A percentile compares a stretch with the other conserved stretches of the same genome.
Conservation (phyloP, 2,888 invertebrate species). For the Agriopis marginaria region DNA sequence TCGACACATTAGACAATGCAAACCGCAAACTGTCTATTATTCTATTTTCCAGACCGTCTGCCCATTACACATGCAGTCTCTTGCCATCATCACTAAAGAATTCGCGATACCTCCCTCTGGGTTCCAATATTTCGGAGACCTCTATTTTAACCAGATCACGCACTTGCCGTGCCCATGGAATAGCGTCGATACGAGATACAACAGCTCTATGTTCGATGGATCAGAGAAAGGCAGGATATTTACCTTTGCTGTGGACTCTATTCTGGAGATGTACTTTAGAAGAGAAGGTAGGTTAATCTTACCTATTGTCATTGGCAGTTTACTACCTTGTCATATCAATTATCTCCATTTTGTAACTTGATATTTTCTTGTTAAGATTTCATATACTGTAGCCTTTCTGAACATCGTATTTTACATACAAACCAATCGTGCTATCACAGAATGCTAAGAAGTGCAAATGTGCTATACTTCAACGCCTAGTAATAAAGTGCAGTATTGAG, state of each 20-base stretch:
- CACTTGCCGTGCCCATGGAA: conserved; percentile 81
- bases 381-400: not conserved
- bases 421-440: not conserved
- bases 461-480: not conserved
- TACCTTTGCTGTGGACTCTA: conserved; percentile 79
- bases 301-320: not conserved
- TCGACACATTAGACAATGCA: not conserved
- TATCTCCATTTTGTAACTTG: no score
- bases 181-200: conserved; percentile 83
- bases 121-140: conserved; percentile 75
- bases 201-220: conserved; percentile 82
- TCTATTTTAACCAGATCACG: conserved; percentile 77
- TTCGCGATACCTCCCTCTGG: conserved; percentile 69
- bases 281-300: conserved; percentile 83
- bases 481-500: not conserved
- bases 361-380: not conserved
- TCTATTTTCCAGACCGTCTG: conserved; percentile 75
- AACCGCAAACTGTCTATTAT: conserved; percentile 24
- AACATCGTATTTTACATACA: not conserved
- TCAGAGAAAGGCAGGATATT: conserved; percentile 61
- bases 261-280: conserved; percentile 84
- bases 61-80: conserved; percentile 85
- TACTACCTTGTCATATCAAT: not conserved
- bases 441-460: not conserved
- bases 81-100: conserved; percentile 77